phyloP scores from a whole-genome alignment of 2,797 vertebrate species.

The Cyprinella venusta region DNA sequence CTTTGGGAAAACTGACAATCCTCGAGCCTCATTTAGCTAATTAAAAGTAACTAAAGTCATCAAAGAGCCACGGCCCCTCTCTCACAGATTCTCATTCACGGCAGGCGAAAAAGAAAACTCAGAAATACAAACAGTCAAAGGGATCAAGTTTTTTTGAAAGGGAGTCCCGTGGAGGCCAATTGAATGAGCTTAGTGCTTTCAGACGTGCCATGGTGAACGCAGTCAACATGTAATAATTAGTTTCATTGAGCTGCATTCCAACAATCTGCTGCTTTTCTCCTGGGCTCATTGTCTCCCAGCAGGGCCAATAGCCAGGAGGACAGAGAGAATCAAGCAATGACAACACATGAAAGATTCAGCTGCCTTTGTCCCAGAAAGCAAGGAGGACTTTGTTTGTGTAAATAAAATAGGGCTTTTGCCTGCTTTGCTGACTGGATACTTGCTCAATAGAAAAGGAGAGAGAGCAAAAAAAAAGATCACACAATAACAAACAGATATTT shows the following conservation, averaged over 20 bases:
- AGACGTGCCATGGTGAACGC: slow-evolving; percentile 99
- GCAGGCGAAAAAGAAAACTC: slow-evolving; percentile 89
- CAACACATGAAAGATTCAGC: slow-evolving; percentile 99
- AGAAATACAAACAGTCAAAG: slow-evolving; percentile 99
- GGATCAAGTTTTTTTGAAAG: slow-evolving; percentile 93
- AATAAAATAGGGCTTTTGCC: slow-evolving; percentile 97
- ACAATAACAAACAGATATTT: slow-evolving; percentile 28
- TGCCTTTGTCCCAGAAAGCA: slow-evolving; percentile 99
- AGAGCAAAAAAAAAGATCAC: slow-evolving; percentile 33
- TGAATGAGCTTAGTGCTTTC: slow-evolving; percentile 99
- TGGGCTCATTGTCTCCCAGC: slow-evolving; percentile 94
- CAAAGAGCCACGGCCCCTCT: slow-evolving; percentile 87
- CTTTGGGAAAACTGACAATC: slow-evolving; percentile 68
- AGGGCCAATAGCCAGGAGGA: slow-evolving; percentile 99
- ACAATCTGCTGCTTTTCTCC: slow-evolving; percentile 99
- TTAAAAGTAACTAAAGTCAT: slow-evolving; percentile 98
- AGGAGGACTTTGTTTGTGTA: slow-evolving; percentile 99
- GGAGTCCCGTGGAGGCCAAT: slow-evolving; percentile 97
- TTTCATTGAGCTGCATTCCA: slow-evolving; percentile 99
- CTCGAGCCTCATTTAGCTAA: slow-evolving; percentile 92
- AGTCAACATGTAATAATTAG: slow-evolving; percentile 99
- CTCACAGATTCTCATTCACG: slow-evolving; percentile 96
- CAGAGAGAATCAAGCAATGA: slow-evolving; percentile 99
- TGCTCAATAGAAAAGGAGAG: slow-evolving; percentile 45
- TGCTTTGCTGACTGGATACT: slow-evolving; percentile 74